These are phyloP conservation scores for Meghimatium bilineatum DNA, from an alignment of 2,888 invertebrate species.

Conservation along the genomic window DNA sequence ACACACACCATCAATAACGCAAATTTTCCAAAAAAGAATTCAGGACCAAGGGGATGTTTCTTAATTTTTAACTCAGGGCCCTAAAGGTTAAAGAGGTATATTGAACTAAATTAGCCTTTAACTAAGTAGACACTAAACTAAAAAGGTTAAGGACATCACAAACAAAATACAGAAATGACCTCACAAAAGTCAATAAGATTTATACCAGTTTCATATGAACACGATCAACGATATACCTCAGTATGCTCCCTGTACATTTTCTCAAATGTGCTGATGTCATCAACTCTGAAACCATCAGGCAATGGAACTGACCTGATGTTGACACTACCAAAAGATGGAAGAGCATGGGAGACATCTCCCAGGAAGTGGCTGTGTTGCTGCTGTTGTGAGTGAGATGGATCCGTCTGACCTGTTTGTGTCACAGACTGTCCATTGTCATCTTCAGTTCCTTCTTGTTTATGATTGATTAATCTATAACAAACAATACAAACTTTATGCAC, in stretches of 20 bases:
- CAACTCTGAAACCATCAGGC: conserved; percentile 86
- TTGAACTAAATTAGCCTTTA: too few species aligned
- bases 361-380: conserved; percentile 85
- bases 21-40: too few species aligned
- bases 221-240: conserved; percentile 79
- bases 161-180: too few species aligned
- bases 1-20: too few species aligned
- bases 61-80: too few species aligned
- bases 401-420: conserved; percentile 60
- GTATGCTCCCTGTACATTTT: conserved; percentile 92
- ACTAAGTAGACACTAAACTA: too few species aligned
- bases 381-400: conserved; percentile 53
- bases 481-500: neutral
- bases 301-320: conserved; percentile 80
- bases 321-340: conserved; percentile 88
- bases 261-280: conserved; percentile 88
- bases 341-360: conserved; percentile 86
- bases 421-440: conserved; percentile 55
- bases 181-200: too few species aligned
- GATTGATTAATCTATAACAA: conserved; percentile 31
- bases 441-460: conserved; percentile 65
- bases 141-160: too few species aligned
- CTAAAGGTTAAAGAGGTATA: too few species aligned
- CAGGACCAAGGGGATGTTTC: too few species aligned
- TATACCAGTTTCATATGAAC: too few species aligned